Evolutionary conservation across 2,888 invertebrate species (phyloP), one percentile per base, ranked within the genome.

Genomic region (Epiblema foenella): DNA sequence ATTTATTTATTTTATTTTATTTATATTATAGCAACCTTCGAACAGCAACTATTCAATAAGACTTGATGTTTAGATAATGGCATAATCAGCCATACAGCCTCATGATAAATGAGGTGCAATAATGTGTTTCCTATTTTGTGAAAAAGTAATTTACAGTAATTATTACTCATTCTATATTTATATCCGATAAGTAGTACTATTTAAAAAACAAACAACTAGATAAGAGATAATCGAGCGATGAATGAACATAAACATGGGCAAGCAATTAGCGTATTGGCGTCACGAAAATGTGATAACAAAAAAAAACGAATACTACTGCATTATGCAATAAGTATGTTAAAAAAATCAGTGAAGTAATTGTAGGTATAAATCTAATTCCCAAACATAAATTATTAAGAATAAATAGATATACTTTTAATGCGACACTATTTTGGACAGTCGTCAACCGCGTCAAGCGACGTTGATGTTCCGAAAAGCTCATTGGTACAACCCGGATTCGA

Each of bases 121-220:
- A 24, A 15, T 8, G 49, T 15, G 54, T 54, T 17, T 54, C 29
- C 12, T 37, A 10, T 18, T 10, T 15, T 18, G n/a, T 24, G 42
- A 3, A 29, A 60, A 24, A 60, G 10, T 24, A 3, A 24, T 24
- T 24, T 24, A 24, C 24, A 24, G 24, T 29, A 29, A 49, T 62
- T 49, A 62, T 17, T 29, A 11, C 17, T 49, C 51, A 59, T 20
- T 33, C n/a, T 29, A n/a, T 46, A n/a, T 46, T n/a, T 29, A 10
- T 62, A 51, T 62, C 17, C 18, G 29, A 62, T 51, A 51, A 49
- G n/a, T n/a, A n/a, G n/a, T 12, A 52, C 33, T 20, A 63, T 33
- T 18, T 15, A 10, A 52, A 39, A 63, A 63, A 63, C 52, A 63
- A 63, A 63, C 37, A 63, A 15, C 37, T 8, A 10, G 63, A 63